Percentiles rank a stretch among this genome's conserved stretches.
These are phyloP conservation scores for Ephestia elutella DNA, from an alignment of 1,140 invertebrate species.

Conservation along the genomic window DNA sequence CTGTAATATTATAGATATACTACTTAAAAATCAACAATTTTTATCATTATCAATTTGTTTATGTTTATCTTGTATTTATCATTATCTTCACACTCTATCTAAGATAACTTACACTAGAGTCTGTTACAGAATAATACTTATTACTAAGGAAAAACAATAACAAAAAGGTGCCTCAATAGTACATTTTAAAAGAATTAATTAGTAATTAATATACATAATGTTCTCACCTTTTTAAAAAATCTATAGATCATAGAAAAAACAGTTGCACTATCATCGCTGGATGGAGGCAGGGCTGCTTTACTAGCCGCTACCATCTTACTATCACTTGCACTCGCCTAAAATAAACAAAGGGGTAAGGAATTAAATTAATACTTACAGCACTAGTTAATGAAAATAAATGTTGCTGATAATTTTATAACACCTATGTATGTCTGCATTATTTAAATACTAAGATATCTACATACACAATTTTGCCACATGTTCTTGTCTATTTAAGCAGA, in stretches of 20 bases:
- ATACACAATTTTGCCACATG: too few species aligned
- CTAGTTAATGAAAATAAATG: too few species aligned
- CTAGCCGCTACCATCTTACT: constrained; percentile 56
- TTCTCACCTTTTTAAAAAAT: constrained; percentile 63
- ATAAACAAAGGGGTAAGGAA: constrained; percentile 11
- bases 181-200: too few species aligned
- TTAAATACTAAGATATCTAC: too few species aligned
- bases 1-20: background rate
- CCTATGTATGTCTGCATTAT: too few species aligned
- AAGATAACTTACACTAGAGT: too few species aligned
- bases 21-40: background rate
- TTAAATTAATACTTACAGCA: background rate
- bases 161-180: background rate
- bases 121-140: too few species aligned
- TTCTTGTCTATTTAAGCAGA: constrained; percentile 1
- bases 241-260: constrained; percentile 60
- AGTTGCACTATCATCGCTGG: constrained; percentile 52
- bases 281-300: constrained; percentile 55
- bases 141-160: background rate
- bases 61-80: background rate
- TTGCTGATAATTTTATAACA: background rate
- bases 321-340: constrained; percentile 33
- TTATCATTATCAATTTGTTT: background rate
- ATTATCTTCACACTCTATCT: background rate
- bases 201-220: too few species aligned